Percentiles rank a stretch among this genome's conserved stretches.
Evolutionary conservation across 2,888 invertebrate species (phyloP).

Genomic region (Cerastoderma edule): DNA sequence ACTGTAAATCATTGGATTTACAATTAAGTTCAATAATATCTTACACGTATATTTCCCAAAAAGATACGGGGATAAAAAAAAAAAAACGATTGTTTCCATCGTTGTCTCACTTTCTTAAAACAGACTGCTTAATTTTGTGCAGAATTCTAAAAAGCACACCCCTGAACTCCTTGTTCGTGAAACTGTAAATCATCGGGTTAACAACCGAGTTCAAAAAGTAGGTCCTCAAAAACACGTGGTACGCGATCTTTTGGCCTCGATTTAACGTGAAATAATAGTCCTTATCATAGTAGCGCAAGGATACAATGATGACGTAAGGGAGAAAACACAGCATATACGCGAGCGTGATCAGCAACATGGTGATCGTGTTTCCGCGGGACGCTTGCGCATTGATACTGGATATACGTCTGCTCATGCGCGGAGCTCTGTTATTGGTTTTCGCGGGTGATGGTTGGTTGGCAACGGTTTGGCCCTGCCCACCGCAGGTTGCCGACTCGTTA

Average conservation of each 20-base stretch:
- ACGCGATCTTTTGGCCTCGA: conserved; percentile 17
- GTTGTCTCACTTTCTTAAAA: too few relatives aligned
- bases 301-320: conserved; percentile 44
- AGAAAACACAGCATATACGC: conserved; percentile 38
- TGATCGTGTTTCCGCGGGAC: conserved; percentile 34
- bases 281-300: conserved; percentile 32
- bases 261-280: conserved; percentile 22
- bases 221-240: conserved; percentile 43
- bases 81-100: too few relatives aligned
- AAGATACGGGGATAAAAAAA: too few relatives aligned
- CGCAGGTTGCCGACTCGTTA: conserved; percentile 7
- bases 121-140: not conserved
- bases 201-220: conserved; percentile 48
- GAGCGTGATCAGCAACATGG: conserved; percentile 43
- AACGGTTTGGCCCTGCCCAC: not conserved
- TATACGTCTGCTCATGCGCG: conserved; percentile 36
- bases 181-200: conserved; percentile 42
- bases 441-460: not conserved
- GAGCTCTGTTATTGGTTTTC: not conserved
- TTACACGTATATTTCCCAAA: too few relatives aligned
- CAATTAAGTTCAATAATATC: too few relatives aligned
- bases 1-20: too few relatives aligned
- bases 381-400: conserved; percentile 28
- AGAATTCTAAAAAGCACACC: not conserved
- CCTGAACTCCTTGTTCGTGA: conserved; percentile 34